Percentiles rank a stretch among this genome's conserved stretches.
phyloP scores from a whole-genome alignment of 2,113 vertebrate genomes.

The Aythya baeri region DNA sequence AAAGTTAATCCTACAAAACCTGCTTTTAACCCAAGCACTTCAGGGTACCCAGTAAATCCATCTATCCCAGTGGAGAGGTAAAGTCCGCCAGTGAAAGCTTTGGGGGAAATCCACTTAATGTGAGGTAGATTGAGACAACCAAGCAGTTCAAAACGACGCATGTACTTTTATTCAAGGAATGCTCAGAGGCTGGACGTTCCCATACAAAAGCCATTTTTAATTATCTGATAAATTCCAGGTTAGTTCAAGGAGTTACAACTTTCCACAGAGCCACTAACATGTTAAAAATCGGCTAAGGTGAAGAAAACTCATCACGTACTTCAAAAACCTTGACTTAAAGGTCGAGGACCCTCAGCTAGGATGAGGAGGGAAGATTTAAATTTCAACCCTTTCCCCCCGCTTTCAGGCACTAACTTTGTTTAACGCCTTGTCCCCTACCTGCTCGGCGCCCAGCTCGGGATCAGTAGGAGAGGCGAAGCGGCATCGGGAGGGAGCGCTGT shows the following conservation, averaged over 20 bases:
- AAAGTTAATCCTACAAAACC: background rate
- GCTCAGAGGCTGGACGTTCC: background rate
- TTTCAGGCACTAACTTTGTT: background rate
- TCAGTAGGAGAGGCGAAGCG: rapidly evolving
- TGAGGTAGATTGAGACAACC: background rate
- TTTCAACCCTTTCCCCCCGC: background rate
- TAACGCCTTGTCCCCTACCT: background rate
- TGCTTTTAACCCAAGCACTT: background rate
- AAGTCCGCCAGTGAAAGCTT: background rate
- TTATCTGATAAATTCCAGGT: background rate
- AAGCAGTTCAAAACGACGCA: background rate
- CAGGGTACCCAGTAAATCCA: background rate
- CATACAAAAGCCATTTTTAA: background rate
- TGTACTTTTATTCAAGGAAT: background rate
- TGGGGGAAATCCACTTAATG: background rate
- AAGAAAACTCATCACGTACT: rapidly evolving
- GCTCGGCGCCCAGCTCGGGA: rapidly evolving
- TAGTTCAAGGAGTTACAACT: background rate
- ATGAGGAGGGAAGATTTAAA: background rate
- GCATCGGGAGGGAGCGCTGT: rapidly evolving
- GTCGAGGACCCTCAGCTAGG: no score
- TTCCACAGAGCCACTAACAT: background rate
- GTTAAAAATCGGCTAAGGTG: background rate
- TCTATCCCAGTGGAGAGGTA: background rate
- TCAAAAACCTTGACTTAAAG: background rate